Evolutionary conservation across 2,888 invertebrate species (phyloP).

Genomic region (Pristionchus mayeri): DNA sequence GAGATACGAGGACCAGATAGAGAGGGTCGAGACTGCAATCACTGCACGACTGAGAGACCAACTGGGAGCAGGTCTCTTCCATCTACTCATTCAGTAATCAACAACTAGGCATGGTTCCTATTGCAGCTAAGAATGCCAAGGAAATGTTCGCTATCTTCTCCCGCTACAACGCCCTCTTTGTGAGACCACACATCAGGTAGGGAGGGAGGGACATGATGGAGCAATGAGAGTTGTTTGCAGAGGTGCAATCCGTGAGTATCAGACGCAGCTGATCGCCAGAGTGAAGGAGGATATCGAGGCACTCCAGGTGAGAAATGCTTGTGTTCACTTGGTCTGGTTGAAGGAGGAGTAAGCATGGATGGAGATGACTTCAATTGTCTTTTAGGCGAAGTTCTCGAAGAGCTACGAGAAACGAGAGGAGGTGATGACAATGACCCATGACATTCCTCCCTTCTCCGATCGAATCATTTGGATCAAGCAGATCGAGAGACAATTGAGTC

Average conservation of each 20-base stretch:
- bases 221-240: conserved; percentile 76
- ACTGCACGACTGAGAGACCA: conserved; percentile 97
- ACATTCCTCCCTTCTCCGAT: conserved; percentile 94
- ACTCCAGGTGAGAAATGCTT: conserved; percentile 81
- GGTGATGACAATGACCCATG: conserved; percentile 90
- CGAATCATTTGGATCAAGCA: conserved; percentile 93
- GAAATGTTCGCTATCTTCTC: conserved; percentile 99
- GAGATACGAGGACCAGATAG: conserved; percentile 94
- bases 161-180: conserved; percentile 97
- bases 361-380: not conserved
- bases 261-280: conserved; percentile 97
- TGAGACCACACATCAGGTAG: conserved; percentile 91
- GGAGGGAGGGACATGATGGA: conserved; percentile 76
- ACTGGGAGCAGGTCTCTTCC: conserved; percentile 83
- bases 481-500: conserved; percentile 96
- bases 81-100: not conserved
- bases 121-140: conserved; percentile 98
- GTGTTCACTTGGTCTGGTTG: no score
- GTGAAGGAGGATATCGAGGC: conserved; percentile 99
- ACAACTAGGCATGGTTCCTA: conserved; percentile 76
- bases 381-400: conserved; percentile 80
- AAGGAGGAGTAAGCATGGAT: no score
- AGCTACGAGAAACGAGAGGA: conserved; percentile 88
- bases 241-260: conserved; percentile 96
- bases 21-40: conserved; percentile 96